Base-by-base conservation (phyloP, 2,797 vertebrate genomes). In the Rhabdophis nuchalis region DNA sequence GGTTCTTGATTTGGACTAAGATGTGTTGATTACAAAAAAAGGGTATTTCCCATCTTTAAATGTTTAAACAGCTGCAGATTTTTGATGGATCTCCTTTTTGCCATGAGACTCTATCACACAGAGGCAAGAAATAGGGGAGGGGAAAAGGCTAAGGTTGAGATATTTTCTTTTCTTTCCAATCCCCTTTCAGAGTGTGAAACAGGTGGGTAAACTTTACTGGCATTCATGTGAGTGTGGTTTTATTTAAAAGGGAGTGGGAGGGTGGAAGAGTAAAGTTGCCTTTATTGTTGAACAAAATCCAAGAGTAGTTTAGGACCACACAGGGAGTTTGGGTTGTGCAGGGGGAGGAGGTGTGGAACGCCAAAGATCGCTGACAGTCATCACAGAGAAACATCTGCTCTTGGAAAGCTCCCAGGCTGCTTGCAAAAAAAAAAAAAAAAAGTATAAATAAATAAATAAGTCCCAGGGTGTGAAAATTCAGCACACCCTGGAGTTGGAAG, bases 281-380 rank as follows among this genome's bases (percentile, higher is more conserved):
- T 99, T 98, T 97, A 97, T 98, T 98, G 98, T 98, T 99, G 98
- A 98, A 99, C 98, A 98, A 98, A 99, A 98, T 98, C 98, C 98
- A 98, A 98, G 98, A 99, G 98, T 98, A 98, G 98, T 98, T 98
- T 98, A 98, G 98, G 99, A 99, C 99, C 99, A 99, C 98, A 99
- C 99, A 99, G 97, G 98, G 98, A 98, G 98, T 96, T 32, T 92
- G 96, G 97, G 93, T 95, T 97, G 97, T 97, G 97, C 97, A 98
- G 96, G 95, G 95, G 96, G 96, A 96, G 95, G 97, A 97, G 97
- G 98, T 97, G 96, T 96, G 96, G 97, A 94, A 97, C 97, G 98
- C 98, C 98, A 98, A 98, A 98, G 98, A 98, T 98, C 98, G 98
- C 98, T 98, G 98, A 98, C 98, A 97, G 98, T 98, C 98, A 98